phyloP scores from a whole-genome alignment of 2,888 invertebrate species.

The Argynnis bischoffii region DNA sequence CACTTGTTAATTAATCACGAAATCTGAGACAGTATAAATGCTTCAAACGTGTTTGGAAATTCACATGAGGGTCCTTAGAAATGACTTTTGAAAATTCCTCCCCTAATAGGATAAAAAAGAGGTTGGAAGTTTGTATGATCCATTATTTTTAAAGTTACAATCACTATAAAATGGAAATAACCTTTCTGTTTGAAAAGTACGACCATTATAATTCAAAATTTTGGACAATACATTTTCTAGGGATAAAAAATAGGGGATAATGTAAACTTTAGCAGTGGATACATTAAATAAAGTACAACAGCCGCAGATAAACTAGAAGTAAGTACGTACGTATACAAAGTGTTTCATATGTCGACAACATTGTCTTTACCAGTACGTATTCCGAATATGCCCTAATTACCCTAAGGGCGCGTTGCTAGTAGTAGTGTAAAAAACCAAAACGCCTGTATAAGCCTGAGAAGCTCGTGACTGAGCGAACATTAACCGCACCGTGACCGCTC shows the following conservation, averaged over 20 bases:
- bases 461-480: slow-evolving; percentile 64
- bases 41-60: too few relatives aligned
- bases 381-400: slow-evolving; percentile 14
- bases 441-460: slow-evolving; percentile 34
- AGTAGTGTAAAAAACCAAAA: slow-evolving; percentile 32
- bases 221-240: too few relatives aligned
- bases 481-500: slow-evolving; percentile 60
- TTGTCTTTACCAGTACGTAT: slow-evolving; percentile 7
- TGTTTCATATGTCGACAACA: neutral
- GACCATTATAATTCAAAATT: neutral
- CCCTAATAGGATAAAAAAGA: too few relatives aligned
- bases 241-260: too few relatives aligned
- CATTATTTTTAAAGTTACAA: too few relatives aligned
- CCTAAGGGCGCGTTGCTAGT: slow-evolving; percentile 27
- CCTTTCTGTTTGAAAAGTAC: neutral
- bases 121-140: too few relatives aligned
- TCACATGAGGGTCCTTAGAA: too few relatives aligned
- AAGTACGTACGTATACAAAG: neutral
- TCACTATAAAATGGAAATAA: neutral
- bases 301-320: too few relatives aligned
- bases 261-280: neutral
- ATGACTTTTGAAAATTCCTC: too few relatives aligned
- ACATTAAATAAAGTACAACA: too few relatives aligned
- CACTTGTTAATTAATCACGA: too few relatives aligned
- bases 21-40: too few relatives aligned